Percentiles rank a stretch among this genome's conserved stretches.
Evolutionary conservation across 2,797 vertebrate species (phyloP).

Genomic region (Syndactyla subalaris): DNA sequence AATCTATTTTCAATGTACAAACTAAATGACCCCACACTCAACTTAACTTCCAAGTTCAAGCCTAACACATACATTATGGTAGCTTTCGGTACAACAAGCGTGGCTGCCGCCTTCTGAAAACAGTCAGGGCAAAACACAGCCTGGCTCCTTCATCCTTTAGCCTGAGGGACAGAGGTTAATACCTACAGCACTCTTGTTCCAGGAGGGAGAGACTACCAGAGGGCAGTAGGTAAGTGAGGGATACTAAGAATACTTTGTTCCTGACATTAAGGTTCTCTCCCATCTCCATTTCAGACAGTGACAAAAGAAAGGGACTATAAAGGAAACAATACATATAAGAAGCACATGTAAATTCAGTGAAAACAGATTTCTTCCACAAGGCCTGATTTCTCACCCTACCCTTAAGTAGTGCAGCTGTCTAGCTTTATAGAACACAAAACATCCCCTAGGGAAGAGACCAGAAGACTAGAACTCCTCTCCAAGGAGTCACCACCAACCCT

Average conservation of each 20-base stretch:
- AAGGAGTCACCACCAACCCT: background rate
- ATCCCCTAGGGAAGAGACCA: background rate
- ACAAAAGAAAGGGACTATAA: background rate
- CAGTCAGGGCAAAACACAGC: background rate
- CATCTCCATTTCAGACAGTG: background rate
- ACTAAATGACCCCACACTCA: background rate
- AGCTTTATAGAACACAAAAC: background rate
- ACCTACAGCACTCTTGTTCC: background rate
- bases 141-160: background rate
- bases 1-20: background rate
- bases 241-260: background rate
- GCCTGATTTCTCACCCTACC: background rate
- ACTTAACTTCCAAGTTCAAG: background rate
- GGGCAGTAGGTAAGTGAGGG: background rate
- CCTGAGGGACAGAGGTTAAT: background rate
- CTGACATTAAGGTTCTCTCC: background rate
- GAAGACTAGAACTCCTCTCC: background rate
- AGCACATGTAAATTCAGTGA: background rate
- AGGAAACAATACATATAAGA: background rate
- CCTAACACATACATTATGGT: background rate
- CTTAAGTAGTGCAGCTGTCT: background rate
- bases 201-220: background rate
- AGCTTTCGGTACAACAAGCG: background rate
- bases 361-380: background rate
- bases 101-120: background rate